phyloP scores from a whole-genome alignment of 1,140 invertebrate species.

The Pseudomyrmex cubaensis region DNA sequence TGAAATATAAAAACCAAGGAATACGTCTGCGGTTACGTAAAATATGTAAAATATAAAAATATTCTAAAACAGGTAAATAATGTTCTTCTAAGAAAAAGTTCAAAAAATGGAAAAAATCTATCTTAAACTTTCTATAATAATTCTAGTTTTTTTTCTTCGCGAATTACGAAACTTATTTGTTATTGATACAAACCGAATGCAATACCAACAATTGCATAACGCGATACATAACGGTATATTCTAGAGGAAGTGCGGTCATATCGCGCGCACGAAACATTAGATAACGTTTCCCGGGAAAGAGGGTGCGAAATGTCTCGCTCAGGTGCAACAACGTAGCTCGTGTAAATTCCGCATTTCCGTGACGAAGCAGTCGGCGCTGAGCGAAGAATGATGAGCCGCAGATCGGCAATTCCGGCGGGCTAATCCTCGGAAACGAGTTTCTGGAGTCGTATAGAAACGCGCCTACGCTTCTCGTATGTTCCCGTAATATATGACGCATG shows the following conservation, averaged over 20 bases:
- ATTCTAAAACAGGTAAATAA: background rate
- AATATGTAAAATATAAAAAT: constrained; percentile 1
- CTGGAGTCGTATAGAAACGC: constrained; percentile 18
- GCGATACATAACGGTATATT: background rate
- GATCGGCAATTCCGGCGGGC: constrained; percentile 58
- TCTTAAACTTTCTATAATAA: background rate
- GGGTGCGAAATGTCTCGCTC: constrained; percentile 61
- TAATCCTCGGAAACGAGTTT: constrained; percentile 66
- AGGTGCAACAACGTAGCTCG: constrained; percentile 16
- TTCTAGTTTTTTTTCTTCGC: background rate
- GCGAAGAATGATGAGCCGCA: constrained; percentile 43
- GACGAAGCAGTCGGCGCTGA: constrained; percentile 39
- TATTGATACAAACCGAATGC: background rate
- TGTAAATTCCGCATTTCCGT: constrained; percentile 66
- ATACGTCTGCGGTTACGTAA: constrained; percentile 8
- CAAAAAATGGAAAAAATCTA: background rate
- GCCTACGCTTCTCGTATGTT: background rate
- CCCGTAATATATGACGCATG: constrained; percentile 32
- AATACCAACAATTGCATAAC: constrained; percentile 2
- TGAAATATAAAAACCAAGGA: constrained; percentile 6
- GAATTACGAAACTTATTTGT: background rate
- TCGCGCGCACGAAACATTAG: constrained; percentile 23
- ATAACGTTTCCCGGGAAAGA: constrained; percentile 40
- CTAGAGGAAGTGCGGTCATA: constrained; percentile 1
- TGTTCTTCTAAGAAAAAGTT: constrained; percentile 13